These are phyloP conservation scores for Caenorhabditis uteleia DNA, from an alignment of 2,888 invertebrate genomes.

Conservation along the genomic window DNA sequence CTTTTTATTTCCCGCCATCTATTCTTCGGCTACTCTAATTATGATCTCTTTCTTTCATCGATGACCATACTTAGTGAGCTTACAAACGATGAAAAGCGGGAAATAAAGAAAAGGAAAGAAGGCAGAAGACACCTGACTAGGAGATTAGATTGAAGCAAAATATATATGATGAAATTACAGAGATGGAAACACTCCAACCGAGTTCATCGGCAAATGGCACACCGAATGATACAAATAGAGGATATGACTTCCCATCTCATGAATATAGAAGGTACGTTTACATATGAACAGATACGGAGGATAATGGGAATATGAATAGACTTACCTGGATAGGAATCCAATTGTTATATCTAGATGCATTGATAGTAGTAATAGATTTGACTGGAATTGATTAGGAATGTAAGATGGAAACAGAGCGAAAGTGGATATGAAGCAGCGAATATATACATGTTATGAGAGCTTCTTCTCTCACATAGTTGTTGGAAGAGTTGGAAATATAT, in stretches of 20 bases:
- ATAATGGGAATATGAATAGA: neutral
- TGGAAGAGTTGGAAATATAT: slow-evolving; percentile 5
- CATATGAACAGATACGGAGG: neutral
- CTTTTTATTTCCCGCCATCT: too few species aligned
- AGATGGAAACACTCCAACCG: slow-evolving; percentile 6
- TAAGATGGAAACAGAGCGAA: neutral
- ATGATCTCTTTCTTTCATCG: too few species aligned
- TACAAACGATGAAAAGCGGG: too few species aligned
- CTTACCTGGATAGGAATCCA: too few species aligned
- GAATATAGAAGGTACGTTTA: slow-evolving; percentile 4
- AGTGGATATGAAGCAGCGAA: neutral
- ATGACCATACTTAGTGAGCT: too few species aligned
- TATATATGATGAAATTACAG: neutral
- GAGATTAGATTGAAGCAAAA: too few species aligned
- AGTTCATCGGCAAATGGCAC: neutral
- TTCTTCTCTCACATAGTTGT: too few species aligned
- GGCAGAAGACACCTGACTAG: too few species aligned
- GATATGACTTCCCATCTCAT: neutral
- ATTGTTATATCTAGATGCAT: too few species aligned
- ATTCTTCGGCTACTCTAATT: too few species aligned
- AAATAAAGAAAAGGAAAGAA: too few species aligned
- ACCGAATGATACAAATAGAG: neutral
- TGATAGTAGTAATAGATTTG: neutral
- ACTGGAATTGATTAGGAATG: slow-evolving; percentile 1
- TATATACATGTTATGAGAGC: too few species aligned